Base-by-base conservation (phyloP, 2,888 invertebrate species). In the Hoplodrina ambigua region DNA sequence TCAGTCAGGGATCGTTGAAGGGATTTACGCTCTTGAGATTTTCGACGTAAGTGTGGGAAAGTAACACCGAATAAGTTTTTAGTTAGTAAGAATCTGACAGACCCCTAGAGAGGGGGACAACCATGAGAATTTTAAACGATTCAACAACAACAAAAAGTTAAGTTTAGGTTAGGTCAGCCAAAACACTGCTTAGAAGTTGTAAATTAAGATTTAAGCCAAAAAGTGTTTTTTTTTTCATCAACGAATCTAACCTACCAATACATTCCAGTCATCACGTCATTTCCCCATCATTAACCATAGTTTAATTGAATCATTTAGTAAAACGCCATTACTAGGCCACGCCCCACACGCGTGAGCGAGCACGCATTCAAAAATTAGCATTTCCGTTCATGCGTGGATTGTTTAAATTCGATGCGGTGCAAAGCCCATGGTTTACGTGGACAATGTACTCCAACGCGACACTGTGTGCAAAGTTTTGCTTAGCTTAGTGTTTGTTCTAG, bases 361-460 rank as follows among this genome's bases (percentile, higher is more conserved):
- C 82, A 83, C 85, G 81, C 81, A 82, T 75, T 80, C 76, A 87
- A 86, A 88, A 87, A 90, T 89, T 88, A 86, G 84, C 88, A 89
- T 90, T 89, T 90, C 88, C 89, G 88, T 82, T 81, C 88, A 84
- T 85, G 87, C 77, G 76, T 80, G 80, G 85, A 85, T 87, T 87
- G 84, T 88, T 84, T 71, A 78, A 81, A 86, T 62, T 55, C 52
- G 50, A 69, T 86, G 83, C 82, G 79, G 86, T 77, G 77, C 78
- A 72, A 83, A 71, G 58, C 73, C 62, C 67, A 59, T 54, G 33
- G 72, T 69, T 66, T 17, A 60, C 61, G 15, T 33, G 57, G 17
- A 53, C 46, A 55, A 52, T 69, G 64, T 58, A 70, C 78, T 78
- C 60, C 56, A 63, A 56, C 52, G 4, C 20, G 13, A 67, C 62